phyloP scores from a whole-genome alignment of 2,888 invertebrate species.

The Fragum fragum region DNA sequence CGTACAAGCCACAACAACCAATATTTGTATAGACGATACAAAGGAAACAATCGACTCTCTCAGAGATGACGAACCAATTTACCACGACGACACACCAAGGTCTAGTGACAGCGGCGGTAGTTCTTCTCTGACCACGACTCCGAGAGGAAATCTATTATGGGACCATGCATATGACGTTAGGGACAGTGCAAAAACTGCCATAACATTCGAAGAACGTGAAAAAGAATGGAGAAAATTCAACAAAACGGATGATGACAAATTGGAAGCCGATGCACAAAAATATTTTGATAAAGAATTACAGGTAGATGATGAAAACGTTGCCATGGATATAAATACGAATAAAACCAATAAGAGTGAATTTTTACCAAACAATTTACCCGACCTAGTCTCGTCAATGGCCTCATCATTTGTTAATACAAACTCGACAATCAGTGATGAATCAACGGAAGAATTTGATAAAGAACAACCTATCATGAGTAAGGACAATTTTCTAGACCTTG shows the following conservation, averaged over 20 bases:
- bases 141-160: constrained; percentile 52
- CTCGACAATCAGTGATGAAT: not conserved
- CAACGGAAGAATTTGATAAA: not conserved
- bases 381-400: constrained; percentile 45
- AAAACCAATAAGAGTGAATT: not conserved
- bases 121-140: constrained; percentile 41
- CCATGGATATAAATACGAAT: not conserved
- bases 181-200: not conserved
- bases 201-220: constrained; percentile 33
- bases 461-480: too few relatives aligned
- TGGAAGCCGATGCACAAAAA: constrained; percentile 42
- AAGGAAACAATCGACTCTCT: not conserved
- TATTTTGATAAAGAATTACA: not conserved
- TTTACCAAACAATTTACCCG: constrained; percentile 34
- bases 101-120: constrained; percentile 30
- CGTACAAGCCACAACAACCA: not conserved
- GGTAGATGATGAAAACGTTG: not conserved
- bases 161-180: constrained; percentile 57
- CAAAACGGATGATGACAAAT: constrained; percentile 65
- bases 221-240: constrained; percentile 51
- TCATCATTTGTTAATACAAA: not conserved
- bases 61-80: constrained; percentile 34
- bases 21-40: not conserved
- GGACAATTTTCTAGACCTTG: too few relatives aligned
- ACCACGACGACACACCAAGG: constrained; percentile 30